Conservation (phyloP, 2,888 invertebrate genomes). For the Nasonovia ribisnigri region DNA sequence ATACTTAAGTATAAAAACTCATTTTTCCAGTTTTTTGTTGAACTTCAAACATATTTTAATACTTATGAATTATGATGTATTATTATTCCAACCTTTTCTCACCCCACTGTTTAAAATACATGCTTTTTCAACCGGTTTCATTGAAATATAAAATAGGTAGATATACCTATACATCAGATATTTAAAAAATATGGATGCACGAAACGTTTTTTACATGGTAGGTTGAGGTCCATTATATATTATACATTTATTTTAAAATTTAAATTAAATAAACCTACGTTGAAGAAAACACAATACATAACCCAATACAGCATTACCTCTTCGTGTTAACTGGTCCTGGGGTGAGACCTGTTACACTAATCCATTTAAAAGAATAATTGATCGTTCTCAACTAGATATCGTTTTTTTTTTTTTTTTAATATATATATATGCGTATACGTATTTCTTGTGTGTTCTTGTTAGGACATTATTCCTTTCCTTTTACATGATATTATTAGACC, state of each 20-base stretch:
- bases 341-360: slow-evolving; percentile 21
- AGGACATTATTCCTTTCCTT: neutral
- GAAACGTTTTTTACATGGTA: slow-evolving; percentile 5
- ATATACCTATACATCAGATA: neutral
- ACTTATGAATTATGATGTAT: neutral
- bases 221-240: neutral
- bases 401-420: neutral
- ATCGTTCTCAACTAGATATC: neutral
- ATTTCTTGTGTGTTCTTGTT: neutral
- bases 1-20: neutral
- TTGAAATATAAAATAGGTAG: neutral
- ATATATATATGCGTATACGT: neutral
- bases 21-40: slow-evolving; percentile 48
- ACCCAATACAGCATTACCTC: neutral
- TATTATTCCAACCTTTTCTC: slow-evolving; percentile 34
- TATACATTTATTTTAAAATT: neutral
- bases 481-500: slow-evolving; percentile 1
- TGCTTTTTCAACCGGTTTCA: slow-evolving; percentile 44
- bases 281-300: neutral
- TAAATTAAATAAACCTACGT: neutral
- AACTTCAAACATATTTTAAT: neutral
- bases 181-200: slow-evolving; percentile 13
- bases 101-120: slow-evolving; percentile 28
- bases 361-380: slow-evolving; percentile 21
- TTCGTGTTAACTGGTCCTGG: slow-evolving; percentile 1